Conservation (phyloP, 35 echinoderm and acorn worm species). For the Holothuria glaberrima region DNA sequence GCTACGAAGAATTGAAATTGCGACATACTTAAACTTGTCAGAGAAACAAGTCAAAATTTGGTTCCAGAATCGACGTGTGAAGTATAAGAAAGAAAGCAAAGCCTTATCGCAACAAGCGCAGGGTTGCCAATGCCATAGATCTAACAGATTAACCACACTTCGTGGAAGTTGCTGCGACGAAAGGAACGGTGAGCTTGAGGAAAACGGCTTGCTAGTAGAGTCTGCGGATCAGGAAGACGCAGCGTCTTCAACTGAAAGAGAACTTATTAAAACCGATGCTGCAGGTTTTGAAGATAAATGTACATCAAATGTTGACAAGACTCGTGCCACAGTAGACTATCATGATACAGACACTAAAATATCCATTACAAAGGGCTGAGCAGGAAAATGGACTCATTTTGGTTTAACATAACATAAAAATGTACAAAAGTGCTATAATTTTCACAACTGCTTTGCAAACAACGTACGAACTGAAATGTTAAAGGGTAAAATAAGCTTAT, state of each 20-base stretch:
- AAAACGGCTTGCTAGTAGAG: conserved; percentile 46
- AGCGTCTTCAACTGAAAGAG: conserved; percentile 29
- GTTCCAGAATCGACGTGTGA: conserved; percentile 98
- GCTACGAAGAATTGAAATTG: conserved; percentile 95
- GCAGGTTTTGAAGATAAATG: conserved; percentile 4
- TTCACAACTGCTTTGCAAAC: no score
- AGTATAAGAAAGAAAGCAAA: conserved; percentile 98
- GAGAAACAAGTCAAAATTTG: conserved; percentile 99
- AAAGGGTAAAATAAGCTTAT: no score
- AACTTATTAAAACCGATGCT: conserved; percentile 6
- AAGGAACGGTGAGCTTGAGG: not conserved
- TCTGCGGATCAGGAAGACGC: conserved; percentile 48
- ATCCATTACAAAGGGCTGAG: conserved; percentile 7
- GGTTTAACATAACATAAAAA: no score
- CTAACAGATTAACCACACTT: conserved; percentile 15
- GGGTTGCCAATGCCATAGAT: conserved; percentile 88
- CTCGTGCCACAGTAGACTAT: conserved; percentile 18
- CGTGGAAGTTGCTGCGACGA: conserved; percentile 42
- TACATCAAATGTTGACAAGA: conserved; percentile 8
- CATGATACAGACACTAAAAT: conserved; percentile 26
- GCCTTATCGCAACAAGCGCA: conserved; percentile 57
- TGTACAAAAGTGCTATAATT: no score
- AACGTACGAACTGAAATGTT: no score
- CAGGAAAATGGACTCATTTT: no score
- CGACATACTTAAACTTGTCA: conserved; percentile 92